Evolutionary conservation across 2,113 vertebrate genomes (phyloP), one percentile per base, ranked within the genome.

Genomic region (Barbus barbus): DNA sequence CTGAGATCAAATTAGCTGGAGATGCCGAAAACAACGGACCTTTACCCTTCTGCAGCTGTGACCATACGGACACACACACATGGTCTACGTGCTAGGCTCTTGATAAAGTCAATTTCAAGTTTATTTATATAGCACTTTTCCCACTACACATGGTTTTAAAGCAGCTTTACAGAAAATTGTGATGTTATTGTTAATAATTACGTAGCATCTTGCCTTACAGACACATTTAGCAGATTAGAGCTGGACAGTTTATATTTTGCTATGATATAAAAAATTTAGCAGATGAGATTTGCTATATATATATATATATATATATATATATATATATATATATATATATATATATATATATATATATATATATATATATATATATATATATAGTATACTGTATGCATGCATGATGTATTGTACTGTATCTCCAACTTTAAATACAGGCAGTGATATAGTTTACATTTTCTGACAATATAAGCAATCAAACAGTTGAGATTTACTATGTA

Each of bases 1-100:
- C 53, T 41, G 77, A 44, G 56, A 41, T 79, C 31, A 79, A 79
- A 61, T 41, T 38, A 78, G 33, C 36, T 26, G 13, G n/a, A 63
- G 33, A 20, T 13, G 3, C 56, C 0, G 2, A 28, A 61, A 60
- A 79, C 77, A 79, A 79, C 2, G 2, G 56, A 79, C 77, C n/a
- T 61, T 26, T 61, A 44, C 56, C 77, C 77, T 24, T 4, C n/a
- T 1, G 8, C 56, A 79, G 22, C 77, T 79, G 56, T 1, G n/a
- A 44, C 77, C 53, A 41, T 36, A 18, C 3, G 13, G 53, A n/a
- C 22, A 58, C 48, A 16, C 9, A 41, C 6, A 16, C 3, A 22
- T 0, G 6, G 26, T 78, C 5, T 56, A 63, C 56, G 5, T 8
- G 14, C 14, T 79, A 7, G 13, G 33, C 56, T 63, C 56, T 26